Conservation (phyloP, 1,140 invertebrate species). For the Ceratosolen solmsi region DNA sequence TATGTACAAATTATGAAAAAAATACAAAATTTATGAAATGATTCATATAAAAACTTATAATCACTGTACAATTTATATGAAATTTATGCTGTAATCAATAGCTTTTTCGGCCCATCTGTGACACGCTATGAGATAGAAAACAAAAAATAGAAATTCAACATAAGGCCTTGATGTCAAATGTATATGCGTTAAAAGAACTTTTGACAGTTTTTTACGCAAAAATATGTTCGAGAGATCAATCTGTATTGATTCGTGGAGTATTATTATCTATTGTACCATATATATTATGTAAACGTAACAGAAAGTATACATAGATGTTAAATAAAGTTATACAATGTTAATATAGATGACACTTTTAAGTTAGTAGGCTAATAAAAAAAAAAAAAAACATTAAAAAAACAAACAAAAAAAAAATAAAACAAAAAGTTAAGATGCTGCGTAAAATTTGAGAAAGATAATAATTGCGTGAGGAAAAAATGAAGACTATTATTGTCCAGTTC, state of each 20-base stretch:
- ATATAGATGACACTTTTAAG: slow-evolving; percentile 56
- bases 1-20: slow-evolving; percentile 44
- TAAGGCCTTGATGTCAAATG: slow-evolving; percentile 56
- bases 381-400: slow-evolving; percentile 19
- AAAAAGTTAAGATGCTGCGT: slow-evolving; percentile 58
- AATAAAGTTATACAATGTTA: slow-evolving; percentile 61
- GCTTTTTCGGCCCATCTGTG: slow-evolving; percentile 55
- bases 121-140: slow-evolving; percentile 50
- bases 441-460: slow-evolving; percentile 47
- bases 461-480: not conserved
- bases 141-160: slow-evolving; percentile 45
- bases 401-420: slow-evolving; percentile 26
- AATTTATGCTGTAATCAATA: slow-evolving; percentile 50
- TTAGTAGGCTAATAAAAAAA: slow-evolving; percentile 55
- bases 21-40: slow-evolving; percentile 32
- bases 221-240: slow-evolving; percentile 53
- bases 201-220: slow-evolving; percentile 57
- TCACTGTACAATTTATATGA: slow-evolving; percentile 50
- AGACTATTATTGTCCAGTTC: slow-evolving; percentile 61
- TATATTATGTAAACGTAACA: slow-evolving; percentile 67
- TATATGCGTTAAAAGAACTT: slow-evolving; percentile 51
- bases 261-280: slow-evolving; percentile 72
- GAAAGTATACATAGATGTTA: slow-evolving; percentile 66
- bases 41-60: slow-evolving; percentile 36
- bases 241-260: slow-evolving; percentile 67